Evolutionary conservation across 2,113 vertebrate genomes (phyloP).

Genomic region (Salvelinus alpinus): DNA sequence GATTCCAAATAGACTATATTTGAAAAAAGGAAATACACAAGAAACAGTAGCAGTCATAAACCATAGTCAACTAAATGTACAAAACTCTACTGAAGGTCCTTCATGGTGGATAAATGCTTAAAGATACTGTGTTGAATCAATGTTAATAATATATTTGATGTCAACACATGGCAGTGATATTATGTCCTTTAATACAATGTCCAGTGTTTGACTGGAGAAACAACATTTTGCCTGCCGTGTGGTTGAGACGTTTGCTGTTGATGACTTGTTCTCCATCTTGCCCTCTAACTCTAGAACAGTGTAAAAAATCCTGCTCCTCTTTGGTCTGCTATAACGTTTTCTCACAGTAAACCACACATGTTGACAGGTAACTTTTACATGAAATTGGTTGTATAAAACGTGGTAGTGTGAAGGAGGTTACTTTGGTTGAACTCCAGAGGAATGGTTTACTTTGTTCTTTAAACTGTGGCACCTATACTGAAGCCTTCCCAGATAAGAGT

Average conservation of each 20-base stretch:
- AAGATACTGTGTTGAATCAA: constrained; percentile 2
- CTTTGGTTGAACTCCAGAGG: background rate
- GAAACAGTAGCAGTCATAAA: too few species aligned
- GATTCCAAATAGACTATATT: too few species aligned
- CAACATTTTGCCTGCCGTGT: background rate
- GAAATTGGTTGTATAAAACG: background rate
- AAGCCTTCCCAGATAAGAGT: background rate
- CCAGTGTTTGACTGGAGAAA: background rate
- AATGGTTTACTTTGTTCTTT: background rate
- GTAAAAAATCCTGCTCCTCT: background rate
- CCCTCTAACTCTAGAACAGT: background rate
- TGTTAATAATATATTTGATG: background rate
- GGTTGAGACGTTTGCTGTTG: too few species aligned
- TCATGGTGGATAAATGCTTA: background rate
- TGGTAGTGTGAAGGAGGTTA: background rate
- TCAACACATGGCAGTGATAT: background rate
- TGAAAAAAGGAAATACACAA: too few species aligned
- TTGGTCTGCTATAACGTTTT: too few species aligned
- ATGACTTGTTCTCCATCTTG: too few species aligned
- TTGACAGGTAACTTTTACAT: too few species aligned
- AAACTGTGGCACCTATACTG: background rate
- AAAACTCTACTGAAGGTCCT: background rate
- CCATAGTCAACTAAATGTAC: background rate
- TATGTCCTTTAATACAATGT: background rate
- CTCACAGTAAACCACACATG: too few species aligned